phyloP scores from a whole-genome alignment of 1,140 invertebrate species.

The Brachionus koreanus region DNA sequence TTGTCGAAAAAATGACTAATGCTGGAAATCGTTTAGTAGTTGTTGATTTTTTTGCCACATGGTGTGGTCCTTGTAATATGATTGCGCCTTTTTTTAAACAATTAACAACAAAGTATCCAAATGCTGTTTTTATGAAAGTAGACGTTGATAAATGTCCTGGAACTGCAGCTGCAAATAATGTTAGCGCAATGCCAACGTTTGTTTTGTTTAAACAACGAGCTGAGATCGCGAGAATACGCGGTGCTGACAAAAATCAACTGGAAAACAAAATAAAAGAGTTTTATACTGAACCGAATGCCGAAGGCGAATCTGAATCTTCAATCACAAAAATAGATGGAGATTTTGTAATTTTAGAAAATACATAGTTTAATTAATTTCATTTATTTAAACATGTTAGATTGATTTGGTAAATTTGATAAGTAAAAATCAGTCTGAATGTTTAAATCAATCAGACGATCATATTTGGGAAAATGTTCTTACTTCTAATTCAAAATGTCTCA shows the following conservation, averaged over 20 bases:
- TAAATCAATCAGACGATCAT: conserved; percentile 94
- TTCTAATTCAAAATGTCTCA: conserved; percentile 63
- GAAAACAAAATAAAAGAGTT: conserved; percentile 81
- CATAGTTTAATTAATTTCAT: neutral
- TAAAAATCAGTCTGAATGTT: conserved; percentile 84
- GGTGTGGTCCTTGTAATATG: conserved; percentile 84
- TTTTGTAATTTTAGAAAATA: conserved; percentile 8
- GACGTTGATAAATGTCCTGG: conserved; percentile 65
- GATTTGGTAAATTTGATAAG: conserved; percentile 79
- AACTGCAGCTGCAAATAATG: conserved; percentile 63
- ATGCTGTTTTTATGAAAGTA: conserved; percentile 87
- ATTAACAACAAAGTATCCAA: conserved; percentile 75
- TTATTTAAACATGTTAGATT: conserved; percentile 66
- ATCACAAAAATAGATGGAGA: conserved; percentile 51
- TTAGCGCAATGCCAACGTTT: conserved; percentile 95
- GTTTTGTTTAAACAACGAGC: conserved; percentile 81
- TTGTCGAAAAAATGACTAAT: conserved; percentile 65
- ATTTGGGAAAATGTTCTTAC: conserved; percentile 71
- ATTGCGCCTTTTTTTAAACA: conserved; percentile 86
- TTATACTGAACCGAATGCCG: conserved; percentile 68
- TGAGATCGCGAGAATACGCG: conserved; percentile 51
- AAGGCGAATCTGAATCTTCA: conserved; percentile 53
- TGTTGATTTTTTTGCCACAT: conserved; percentile 73
- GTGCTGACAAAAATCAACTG: conserved; percentile 71
- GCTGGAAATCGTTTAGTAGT: conserved; percentile 83